These are phyloP conservation scores for Agonum fuliginosum DNA, from an alignment of 2,888 invertebrate species.

Conservation along the genomic window DNA sequence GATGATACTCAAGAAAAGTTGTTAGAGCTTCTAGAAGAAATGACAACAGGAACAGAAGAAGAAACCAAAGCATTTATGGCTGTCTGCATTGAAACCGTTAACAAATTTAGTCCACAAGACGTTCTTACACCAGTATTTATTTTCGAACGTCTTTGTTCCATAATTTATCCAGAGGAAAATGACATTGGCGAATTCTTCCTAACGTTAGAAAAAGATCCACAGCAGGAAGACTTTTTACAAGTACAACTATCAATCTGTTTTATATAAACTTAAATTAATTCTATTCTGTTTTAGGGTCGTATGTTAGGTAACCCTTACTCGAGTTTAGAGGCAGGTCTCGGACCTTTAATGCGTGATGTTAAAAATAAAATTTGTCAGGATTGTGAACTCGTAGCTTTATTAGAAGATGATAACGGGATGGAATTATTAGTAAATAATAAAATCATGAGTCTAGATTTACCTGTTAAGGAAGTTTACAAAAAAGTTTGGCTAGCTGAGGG, in stretches of 20 bases:
- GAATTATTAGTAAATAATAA: constrained; percentile 97
- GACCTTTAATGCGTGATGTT: constrained; percentile 98
- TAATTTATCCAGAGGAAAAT: constrained; percentile 98
- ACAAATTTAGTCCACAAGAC: constrained; percentile 92
- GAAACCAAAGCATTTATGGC: constrained; percentile 98
- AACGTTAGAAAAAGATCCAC: constrained; percentile 97
- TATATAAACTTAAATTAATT: constrained; percentile 3
- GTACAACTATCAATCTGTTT: constrained; percentile 68
- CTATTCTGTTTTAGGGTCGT: constrained; percentile 78
- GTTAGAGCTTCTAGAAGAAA: constrained; percentile 93
- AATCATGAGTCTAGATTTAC: constrained; percentile 96
- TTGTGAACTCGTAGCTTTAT: constrained; percentile 96
- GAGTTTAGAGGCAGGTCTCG: constrained; percentile 93
- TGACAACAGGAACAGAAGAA: constrained; percentile 96
- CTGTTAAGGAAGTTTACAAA: constrained; percentile 93
- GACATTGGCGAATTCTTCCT: constrained; percentile 98
- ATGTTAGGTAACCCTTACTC: constrained; percentile 99
- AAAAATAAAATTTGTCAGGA: constrained; percentile 99
- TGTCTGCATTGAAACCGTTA: constrained; percentile 96
- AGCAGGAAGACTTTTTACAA: constrained; percentile 98
- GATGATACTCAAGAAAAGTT: constrained; percentile 98
- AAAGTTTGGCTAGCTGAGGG: constrained; percentile 94
- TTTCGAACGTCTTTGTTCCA: constrained; percentile 96
- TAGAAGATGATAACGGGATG: constrained; percentile 99
- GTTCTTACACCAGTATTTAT: constrained; percentile 98